Conservation (phyloP, 30 jellyfish, hydroid and myxozoan species). For the Cassiopea xamachana region DNA sequence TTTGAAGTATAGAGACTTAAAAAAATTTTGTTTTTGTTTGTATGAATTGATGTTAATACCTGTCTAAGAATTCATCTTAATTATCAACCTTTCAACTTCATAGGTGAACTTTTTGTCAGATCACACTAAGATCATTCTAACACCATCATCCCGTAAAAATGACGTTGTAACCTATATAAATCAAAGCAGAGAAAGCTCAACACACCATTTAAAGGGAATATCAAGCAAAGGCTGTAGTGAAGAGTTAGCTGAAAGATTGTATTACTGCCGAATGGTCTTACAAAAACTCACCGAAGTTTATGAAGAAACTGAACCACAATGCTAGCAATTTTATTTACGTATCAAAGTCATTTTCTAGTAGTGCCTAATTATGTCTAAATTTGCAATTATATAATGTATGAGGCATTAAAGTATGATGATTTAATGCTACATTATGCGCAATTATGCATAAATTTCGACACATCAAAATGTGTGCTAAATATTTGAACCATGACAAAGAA, state of each 20-base stretch:
- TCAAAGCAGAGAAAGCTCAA: constrained; percentile 82
- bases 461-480: background rate
- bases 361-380: background rate
- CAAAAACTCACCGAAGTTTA: constrained; percentile 92
- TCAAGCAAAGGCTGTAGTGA: constrained; percentile 93
- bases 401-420: background rate
- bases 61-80: too few species aligned
- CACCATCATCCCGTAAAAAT: constrained; percentile 68
- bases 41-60: too few species aligned
- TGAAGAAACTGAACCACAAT: constrained; percentile 48
- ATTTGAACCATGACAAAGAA: too few species aligned
- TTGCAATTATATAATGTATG: background rate
- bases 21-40: too few species aligned
- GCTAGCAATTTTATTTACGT: background rate
- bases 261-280: constrained; percentile 91
- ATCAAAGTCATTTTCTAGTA: background rate
- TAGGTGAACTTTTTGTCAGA: constrained; percentile 95
- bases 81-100: background rate
- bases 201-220: constrained; percentile 54
- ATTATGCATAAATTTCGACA: background rate
- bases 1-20: too few species aligned
- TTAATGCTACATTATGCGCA: background rate
- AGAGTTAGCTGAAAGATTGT: constrained; percentile 88
- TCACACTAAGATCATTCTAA: constrained; percentile 90
- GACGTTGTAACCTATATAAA: constrained; percentile 86